phyloP scores from a whole-genome alignment of 2,797 vertebrate genomes.

The Odontamblyopus lacepedii region DNA sequence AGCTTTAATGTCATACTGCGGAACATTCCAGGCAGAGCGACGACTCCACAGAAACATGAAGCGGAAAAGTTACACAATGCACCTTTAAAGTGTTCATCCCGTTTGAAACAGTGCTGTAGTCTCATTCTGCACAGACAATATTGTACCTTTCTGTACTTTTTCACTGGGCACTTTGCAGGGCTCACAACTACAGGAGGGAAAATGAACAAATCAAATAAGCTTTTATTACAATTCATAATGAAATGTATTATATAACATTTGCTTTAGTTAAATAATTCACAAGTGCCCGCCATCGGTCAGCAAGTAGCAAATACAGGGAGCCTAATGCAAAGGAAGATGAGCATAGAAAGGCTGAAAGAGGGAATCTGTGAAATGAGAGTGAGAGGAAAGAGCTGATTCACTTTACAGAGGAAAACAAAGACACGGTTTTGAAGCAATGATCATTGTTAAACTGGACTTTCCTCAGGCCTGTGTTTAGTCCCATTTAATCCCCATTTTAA shows the following conservation, averaged over 20 bases:
- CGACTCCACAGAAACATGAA: no score
- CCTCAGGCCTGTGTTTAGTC: no score
- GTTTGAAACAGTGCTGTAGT: no score
- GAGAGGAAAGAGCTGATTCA: neutral
- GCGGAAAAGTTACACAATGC: no score
- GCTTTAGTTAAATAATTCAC: slow-evolving; percentile 34
- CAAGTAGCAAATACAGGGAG: slow-evolving; percentile 8
- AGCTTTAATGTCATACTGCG: no score
- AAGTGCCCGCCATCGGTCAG: slow-evolving; percentile 13
- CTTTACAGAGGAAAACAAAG: neutral
- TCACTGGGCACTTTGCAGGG: neutral
- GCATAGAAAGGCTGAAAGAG: neutral
- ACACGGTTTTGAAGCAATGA: neutral
- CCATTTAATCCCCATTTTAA: no score
- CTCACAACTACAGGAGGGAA: neutral
- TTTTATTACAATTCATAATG: slow-evolving; percentile 31
- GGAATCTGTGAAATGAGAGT: slow-evolving; percentile 3
- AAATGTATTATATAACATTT: slow-evolving; percentile 37
- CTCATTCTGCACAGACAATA: no score
- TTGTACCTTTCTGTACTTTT: no score
- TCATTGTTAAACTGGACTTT: neutral
- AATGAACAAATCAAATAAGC: slow-evolving; percentile 17
- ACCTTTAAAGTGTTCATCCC: no score
- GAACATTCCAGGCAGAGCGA: no score
- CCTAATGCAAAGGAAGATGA: slow-evolving; percentile 3